A percentile compares a stretch with the other conserved stretches of the same genome.
These are phyloP conservation scores for Drosophila pandora DNA, from an alignment of 1,140 invertebrate species.

Conservation along the genomic window DNA sequence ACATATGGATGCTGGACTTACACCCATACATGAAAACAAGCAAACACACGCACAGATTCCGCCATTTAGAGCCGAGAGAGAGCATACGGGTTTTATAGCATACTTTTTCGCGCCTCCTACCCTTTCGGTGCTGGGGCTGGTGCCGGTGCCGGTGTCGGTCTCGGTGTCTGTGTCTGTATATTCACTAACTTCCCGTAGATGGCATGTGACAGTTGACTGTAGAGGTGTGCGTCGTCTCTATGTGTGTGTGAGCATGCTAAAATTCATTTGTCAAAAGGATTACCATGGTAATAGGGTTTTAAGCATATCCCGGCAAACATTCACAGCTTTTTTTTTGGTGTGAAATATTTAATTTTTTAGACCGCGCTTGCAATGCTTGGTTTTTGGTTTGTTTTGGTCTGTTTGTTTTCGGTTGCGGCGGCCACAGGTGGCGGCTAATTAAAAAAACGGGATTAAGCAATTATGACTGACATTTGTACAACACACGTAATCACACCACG, in stretches of 20 bases:
- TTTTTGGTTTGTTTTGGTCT: slow-evolving; percentile 36
- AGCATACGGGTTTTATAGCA: slow-evolving; percentile 66
- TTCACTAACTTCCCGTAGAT: slow-evolving; percentile 22
- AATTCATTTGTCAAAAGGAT: slow-evolving; percentile 83
- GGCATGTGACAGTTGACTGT: slow-evolving; percentile 32
- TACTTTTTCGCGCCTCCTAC: slow-evolving; percentile 61
- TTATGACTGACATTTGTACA: slow-evolving; percentile 72
- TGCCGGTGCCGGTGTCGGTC: slow-evolving; percentile 2
- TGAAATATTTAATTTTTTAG: slow-evolving; percentile 31
- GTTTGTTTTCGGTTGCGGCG: slow-evolving; percentile 33
- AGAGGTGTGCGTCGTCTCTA: slow-evolving; percentile 27
- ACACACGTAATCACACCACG: slow-evolving; percentile 40
- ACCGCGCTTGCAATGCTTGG: slow-evolving; percentile 9
- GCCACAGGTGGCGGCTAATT: slow-evolving; percentile 66
- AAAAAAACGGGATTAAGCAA: slow-evolving; percentile 76
- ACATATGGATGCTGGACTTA: slow-evolving; percentile 16
- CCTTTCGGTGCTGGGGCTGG: background rate
- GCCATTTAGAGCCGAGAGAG: slow-evolving; percentile 21
- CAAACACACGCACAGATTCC: slow-evolving; percentile 6
- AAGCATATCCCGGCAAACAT: slow-evolving; percentile 70
- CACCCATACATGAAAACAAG: background rate
- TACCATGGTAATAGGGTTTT: slow-evolving; percentile 82
- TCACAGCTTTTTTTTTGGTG: slow-evolving; percentile 55
- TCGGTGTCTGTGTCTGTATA: slow-evolving; percentile 6
- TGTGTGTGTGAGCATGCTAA: slow-evolving; percentile 59